A percentile compares a stretch with the other conserved stretches of the same genome.
Evolutionary conservation across 2,888 invertebrate species (phyloP).

Genomic region (Synanthedon myopaeformis): DNA sequence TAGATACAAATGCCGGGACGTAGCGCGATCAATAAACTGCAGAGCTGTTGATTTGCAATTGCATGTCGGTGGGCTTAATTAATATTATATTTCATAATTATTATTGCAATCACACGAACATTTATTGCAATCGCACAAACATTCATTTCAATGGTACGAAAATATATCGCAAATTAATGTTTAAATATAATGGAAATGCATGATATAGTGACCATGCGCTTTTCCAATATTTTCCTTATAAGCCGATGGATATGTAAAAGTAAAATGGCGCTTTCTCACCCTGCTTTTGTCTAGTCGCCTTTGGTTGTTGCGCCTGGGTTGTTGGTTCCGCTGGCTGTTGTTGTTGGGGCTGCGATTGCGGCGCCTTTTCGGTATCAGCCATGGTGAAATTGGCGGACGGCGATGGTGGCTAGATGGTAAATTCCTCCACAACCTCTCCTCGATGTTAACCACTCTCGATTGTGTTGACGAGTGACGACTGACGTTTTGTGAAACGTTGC

Average conservation of each 20-base stretch:
- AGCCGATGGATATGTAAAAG: conserved; percentile 40
- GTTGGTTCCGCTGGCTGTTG: conserved; percentile 70
- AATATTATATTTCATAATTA: not conserved
- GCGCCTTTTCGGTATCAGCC: conserved; percentile 95
- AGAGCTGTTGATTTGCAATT: not conserved
- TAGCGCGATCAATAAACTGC: conserved; percentile 37
- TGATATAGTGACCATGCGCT: conserved; percentile 44
- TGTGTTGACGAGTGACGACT: conserved; percentile 17
- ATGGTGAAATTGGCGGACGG: conserved; percentile 87
- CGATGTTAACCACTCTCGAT: conserved; percentile 77
- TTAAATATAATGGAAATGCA: not conserved
- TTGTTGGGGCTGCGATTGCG: conserved; percentile 74
- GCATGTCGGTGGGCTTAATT: not conserved
- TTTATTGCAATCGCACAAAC: no score
- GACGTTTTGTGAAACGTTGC: no score
- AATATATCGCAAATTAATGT: not conserved
- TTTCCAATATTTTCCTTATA: conserved; percentile 13
- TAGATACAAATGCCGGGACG: conserved; percentile 13
- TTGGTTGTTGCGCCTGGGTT: conserved; percentile 71
- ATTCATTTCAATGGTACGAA: no score
- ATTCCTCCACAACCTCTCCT: conserved; percentile 82
- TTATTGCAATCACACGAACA: not conserved
- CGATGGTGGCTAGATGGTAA: conserved; percentile 78
- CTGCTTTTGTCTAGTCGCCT: conserved; percentile 85
- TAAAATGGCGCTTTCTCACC: conserved; percentile 76